Conservation (phyloP, 2,113 vertebrate species). For the Australoheros scitulus region DNA sequence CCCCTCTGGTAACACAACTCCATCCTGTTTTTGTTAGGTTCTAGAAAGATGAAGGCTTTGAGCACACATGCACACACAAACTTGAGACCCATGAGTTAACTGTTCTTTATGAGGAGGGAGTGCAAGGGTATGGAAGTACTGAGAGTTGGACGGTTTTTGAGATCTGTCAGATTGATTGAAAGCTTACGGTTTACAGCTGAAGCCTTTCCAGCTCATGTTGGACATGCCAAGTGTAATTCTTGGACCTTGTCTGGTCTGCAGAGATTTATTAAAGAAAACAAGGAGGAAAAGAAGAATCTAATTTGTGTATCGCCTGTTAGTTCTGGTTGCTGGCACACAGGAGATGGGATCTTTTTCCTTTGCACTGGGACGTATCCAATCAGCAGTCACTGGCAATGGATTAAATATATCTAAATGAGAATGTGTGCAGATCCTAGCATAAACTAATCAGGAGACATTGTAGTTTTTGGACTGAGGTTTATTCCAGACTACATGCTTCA, state of each 20-base stretch:
- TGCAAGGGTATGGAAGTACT: neutral
- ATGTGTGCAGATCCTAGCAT: slow-evolving; percentile 5
- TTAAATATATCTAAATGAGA: slow-evolving; percentile 1
- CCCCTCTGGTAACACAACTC: slow-evolving; percentile 33
- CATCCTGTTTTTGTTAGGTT: slow-evolving; percentile 46
- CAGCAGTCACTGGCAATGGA: neutral
- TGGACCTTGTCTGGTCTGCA: slow-evolving; percentile 36
- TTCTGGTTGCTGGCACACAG: slow-evolving; percentile 15
- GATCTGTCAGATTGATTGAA: slow-evolving; percentile 33
- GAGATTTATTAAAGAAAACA: slow-evolving; percentile 28
- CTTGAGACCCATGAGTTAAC: slow-evolving; percentile 36
- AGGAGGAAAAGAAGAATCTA: neutral
- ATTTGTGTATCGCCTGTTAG: slow-evolving; percentile 2
- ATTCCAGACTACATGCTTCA: neutral
- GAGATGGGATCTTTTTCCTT: slow-evolving; percentile 14
- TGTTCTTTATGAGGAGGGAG: neutral
- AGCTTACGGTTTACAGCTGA: slow-evolving; percentile 42
- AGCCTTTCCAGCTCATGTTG: slow-evolving; percentile 13
- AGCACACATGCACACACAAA: slow-evolving; percentile 21
- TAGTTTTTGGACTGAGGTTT: neutral
- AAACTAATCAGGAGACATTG: neutral
- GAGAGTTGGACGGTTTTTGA: slow-evolving; percentile 7
- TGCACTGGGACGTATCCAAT: slow-evolving; percentile 16
- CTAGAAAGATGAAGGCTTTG: slow-evolving; percentile 48
- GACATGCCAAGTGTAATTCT: slow-evolving; percentile 50